Evolutionary conservation across 2,888 invertebrate genomes (phyloP), one percentile per base, ranked within the genome.

Genomic region (Sepioteuthis lessoniana): DNA sequence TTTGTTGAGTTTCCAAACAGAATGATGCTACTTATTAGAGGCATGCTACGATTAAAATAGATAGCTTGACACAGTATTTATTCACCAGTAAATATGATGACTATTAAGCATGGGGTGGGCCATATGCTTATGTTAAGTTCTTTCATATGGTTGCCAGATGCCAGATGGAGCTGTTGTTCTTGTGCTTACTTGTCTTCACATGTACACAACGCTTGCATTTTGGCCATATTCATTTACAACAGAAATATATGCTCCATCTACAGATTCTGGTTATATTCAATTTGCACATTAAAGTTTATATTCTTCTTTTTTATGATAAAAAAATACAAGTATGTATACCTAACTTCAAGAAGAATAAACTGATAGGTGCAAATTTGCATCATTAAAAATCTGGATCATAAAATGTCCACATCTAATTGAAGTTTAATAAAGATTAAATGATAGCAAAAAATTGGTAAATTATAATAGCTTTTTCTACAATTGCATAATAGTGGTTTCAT

Each of bases 1-100:
- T 76, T 76, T 1, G 76, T 76, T 76, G 76, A 76, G 76, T 76
- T 76, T 76, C 76, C 76, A 76, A 76, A 76, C n/a, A n/a, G n/a
- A 76, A n/a, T n/a, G 76, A 76, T 76, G 76, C 76, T 76, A 76
- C 76, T 76, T 76, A 76, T 76, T 76, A 76, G 76, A 76, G 76
- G 76, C 35, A 76, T 35, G 35, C 35, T 35, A n/a, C 16, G 76
- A 76, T 76, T 35, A 76, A 76, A 76, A 76, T 76, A 76, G 76
- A 76, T 76, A 76, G 10, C 76, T n/a, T 76, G 76, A 76, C 35
- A 76, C 76, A 76, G 76, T 76, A 76, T 76, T 76, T n/a, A 76
- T 76, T 76, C 76, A 76, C 76, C n/a, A 76, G 76, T n/a, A 76
- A 16, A 35, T 76, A 76, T 76, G 35, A 19, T 76, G 76, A 76